Evolutionary conservation across 2,888 invertebrate species (phyloP).

Genomic region (Zygaena filipendulae): DNA sequence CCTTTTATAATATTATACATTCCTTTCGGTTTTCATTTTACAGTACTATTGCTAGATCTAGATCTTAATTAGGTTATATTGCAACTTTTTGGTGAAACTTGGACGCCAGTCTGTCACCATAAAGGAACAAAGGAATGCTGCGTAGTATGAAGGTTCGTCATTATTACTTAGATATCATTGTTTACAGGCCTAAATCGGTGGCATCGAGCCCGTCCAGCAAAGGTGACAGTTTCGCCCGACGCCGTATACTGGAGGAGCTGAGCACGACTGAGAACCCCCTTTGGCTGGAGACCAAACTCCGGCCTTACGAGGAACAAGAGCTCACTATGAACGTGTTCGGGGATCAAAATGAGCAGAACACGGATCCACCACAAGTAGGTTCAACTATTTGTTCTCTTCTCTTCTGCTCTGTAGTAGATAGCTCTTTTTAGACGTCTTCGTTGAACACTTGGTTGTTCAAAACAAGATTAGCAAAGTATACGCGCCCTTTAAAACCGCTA

Average conservation of each 20-base stretch:
- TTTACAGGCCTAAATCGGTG: conserved; percentile 78
- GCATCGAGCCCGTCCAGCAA: conserved; percentile 83
- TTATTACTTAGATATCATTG: background rate
- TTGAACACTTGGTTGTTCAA: too few species aligned
- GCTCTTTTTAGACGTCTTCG: too few species aligned
- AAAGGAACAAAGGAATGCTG: too few species aligned
- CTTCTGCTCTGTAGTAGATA: too few species aligned
- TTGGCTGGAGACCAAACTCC: conserved; percentile 91
- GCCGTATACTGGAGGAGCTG: conserved; percentile 85
- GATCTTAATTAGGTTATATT: too few species aligned
- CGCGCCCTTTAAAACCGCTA: too few species aligned
- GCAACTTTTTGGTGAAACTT: too few species aligned
- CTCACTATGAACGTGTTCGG: conserved; percentile 91
- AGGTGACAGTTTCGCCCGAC: conserved; percentile 85
- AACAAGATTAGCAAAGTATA: too few species aligned
- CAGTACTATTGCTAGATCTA: background rate
- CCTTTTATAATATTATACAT: too few species aligned
- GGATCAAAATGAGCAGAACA: conserved; percentile 51
- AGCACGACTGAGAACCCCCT: conserved; percentile 93
- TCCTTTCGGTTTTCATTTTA: too few species aligned
- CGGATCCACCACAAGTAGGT: conserved; percentile 29
- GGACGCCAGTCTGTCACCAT: too few species aligned
- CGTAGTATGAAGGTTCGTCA: too few species aligned
- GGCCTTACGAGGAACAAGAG: conserved; percentile 92
- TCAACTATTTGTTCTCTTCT: background rate